These are phyloP conservation scores for Aphidius ervi DNA, from an alignment of 1,140 invertebrate genomes.

Conservation along the genomic window DNA sequence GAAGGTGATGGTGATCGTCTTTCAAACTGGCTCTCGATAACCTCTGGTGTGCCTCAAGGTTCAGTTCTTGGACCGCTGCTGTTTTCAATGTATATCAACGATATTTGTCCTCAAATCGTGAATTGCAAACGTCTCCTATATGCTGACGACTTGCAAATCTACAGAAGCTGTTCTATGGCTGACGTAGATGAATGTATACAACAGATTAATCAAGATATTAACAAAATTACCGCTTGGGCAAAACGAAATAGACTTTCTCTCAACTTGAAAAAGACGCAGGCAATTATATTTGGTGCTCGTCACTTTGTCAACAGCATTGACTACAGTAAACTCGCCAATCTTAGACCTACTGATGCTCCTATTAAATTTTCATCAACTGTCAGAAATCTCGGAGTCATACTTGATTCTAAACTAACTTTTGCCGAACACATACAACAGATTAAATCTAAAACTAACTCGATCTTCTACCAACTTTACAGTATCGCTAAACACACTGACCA, in stretches of 20 bases:
- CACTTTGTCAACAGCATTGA: too few species aligned
- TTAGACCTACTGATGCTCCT: too few species aligned
- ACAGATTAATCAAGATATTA: too few species aligned
- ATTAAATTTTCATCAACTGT: too few species aligned
- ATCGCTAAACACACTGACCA: too few species aligned
- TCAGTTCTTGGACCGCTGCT: constrained; percentile 12
- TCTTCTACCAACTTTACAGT: neutral
- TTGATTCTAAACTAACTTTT: neutral
- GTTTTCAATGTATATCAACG: constrained; percentile 18
- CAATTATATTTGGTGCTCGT: too few species aligned
- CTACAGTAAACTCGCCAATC: too few species aligned
- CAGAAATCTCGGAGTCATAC: too few species aligned
- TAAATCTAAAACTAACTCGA: neutral
- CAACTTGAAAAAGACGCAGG: too few species aligned
- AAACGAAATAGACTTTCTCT: too few species aligned
- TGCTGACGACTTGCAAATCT: constrained; percentile 18
- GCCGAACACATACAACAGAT: neutral
- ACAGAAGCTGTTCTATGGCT: neutral
- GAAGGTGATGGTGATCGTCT: neutral
- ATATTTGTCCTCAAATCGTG: neutral
- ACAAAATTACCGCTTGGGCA: too few species aligned
- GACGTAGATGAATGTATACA: too few species aligned
- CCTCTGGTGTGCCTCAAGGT: constrained; percentile 7
- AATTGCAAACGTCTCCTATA: constrained; percentile 2
- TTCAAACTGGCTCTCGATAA: neutral